Evolutionary conservation across 1,140 invertebrate genomes (phyloP).

Genomic region (Hermatobates lingyangjiaoensis): DNA sequence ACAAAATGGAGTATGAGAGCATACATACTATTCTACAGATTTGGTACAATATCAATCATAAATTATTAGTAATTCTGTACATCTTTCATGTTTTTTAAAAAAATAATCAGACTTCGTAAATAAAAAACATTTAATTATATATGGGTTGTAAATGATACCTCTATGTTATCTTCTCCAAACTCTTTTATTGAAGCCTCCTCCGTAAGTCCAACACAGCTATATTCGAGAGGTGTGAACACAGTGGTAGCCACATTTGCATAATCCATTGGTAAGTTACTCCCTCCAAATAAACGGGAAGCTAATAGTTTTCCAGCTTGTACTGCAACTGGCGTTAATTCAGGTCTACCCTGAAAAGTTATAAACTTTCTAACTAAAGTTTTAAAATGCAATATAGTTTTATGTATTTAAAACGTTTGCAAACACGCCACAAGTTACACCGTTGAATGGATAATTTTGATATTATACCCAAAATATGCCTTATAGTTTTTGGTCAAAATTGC

Average conservation of each 20-base stretch:
- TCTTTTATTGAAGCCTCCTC: conserved; percentile 67
- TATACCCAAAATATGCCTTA: too few species aligned
- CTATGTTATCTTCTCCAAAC: conserved; percentile 46
- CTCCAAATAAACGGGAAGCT: conserved; percentile 49
- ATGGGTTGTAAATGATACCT: too few species aligned
- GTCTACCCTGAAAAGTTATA: too few species aligned
- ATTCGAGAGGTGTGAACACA: conserved; percentile 92
- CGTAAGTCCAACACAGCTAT: conserved; percentile 78
- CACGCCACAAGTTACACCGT: too few species aligned
- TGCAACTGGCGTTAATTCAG: conserved; percentile 93
- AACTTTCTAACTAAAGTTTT: too few species aligned
- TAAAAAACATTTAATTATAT: conserved; percentile 3
- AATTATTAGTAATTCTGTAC: not conserved
- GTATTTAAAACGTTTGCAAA: too few species aligned
- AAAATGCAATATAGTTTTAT: too few species aligned
- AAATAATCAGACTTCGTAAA: not conserved
- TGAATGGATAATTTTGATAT: too few species aligned
- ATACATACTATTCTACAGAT: too few species aligned
- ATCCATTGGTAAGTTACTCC: conserved; percentile 46
- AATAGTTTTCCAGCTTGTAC: conserved; percentile 82
- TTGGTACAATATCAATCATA: not conserved
- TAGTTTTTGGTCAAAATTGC: too few species aligned
- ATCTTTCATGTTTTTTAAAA: not conserved
- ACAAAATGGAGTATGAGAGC: too few species aligned
- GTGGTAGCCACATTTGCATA: conserved; percentile 90